phyloP scores from a whole-genome alignment of 1,140 invertebrate species.

The Delia radicum region DNA sequence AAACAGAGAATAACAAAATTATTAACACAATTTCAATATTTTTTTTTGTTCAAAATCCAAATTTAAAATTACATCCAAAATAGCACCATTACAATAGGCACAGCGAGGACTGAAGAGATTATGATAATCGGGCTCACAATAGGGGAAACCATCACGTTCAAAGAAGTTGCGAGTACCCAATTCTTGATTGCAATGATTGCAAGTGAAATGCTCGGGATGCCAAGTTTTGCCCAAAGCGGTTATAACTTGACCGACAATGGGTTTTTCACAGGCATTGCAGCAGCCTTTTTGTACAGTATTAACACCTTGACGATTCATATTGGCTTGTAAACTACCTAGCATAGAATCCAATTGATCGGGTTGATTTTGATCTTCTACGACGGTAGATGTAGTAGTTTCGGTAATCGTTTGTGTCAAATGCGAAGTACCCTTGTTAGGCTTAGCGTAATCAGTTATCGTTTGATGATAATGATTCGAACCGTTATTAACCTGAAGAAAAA shows the following conservation, averaged over 20 bases:
- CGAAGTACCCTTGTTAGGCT: conserved; percentile 65
- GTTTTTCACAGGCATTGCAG: conserved; percentile 96
- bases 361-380: conserved; percentile 46
- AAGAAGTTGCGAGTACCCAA: conserved; percentile 98
- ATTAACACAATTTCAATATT: background rate
- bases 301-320: conserved; percentile 96
- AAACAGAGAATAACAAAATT: conserved; percentile 32
- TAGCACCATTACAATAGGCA: conserved; percentile 97
- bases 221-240: conserved; percentile 98
- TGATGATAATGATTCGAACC: conserved; percentile 61
- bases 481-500: conserved; percentile 60
- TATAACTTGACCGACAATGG: conserved; percentile 92
- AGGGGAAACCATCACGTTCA: conserved; percentile 92
- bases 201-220: conserved; percentile 99
- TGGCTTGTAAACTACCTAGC: conserved; percentile 74
- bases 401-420: conserved; percentile 58
- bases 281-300: conserved; percentile 97
- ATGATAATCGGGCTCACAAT: conserved; percentile 98
- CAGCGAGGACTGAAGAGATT: conserved; percentile 97
- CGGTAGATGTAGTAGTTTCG: conserved; percentile 52
- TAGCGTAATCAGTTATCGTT: conserved; percentile 71
- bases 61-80: conserved; percentile 81
- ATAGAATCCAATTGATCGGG: conserved; percentile 84
- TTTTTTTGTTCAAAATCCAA: background rate
- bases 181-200: conserved; percentile 94